Conservation (phyloP, 2,888 invertebrate genomes). For the Julus scanicus region DNA sequence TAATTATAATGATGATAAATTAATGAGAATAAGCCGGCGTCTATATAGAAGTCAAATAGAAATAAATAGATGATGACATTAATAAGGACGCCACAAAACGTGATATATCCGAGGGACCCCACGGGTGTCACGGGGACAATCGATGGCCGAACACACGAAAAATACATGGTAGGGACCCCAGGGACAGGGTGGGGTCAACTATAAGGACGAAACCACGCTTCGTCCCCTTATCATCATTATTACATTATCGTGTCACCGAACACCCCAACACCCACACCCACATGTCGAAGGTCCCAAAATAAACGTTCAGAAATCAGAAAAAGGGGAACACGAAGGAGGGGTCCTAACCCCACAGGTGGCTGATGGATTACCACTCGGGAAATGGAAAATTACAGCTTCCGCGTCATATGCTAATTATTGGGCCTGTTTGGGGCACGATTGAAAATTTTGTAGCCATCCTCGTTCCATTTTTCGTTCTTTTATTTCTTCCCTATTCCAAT, state of each 20-base stretch:
- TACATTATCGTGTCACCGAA: background rate
- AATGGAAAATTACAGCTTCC: too few species aligned
- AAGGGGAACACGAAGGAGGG: too few species aligned
- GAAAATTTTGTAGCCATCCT: too few species aligned
- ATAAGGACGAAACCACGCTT: background rate
- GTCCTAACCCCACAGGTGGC: too few species aligned
- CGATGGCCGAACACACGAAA: background rate
- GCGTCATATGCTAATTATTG: too few species aligned
- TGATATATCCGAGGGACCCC: constrained; percentile 33
- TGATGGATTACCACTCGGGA: too few species aligned
- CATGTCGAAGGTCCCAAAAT: too few species aligned
- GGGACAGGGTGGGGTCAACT: constrained; percentile 27
- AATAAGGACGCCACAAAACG: background rate
- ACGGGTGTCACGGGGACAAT: background rate
- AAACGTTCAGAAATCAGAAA: too few species aligned
- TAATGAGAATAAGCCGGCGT: background rate
- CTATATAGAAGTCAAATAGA: constrained; percentile 5
- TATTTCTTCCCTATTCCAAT: too few species aligned
- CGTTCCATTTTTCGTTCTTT: too few species aligned
- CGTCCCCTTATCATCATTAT: background rate
- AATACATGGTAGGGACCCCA: background rate
- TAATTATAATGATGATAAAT: constrained; percentile 33
- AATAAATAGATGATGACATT: constrained; percentile 33
- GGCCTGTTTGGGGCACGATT: too few species aligned
- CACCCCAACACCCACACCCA: background rate